Evolutionary conservation across 2,888 invertebrate genomes (phyloP).

Genomic region (Eledona agricola): DNA sequence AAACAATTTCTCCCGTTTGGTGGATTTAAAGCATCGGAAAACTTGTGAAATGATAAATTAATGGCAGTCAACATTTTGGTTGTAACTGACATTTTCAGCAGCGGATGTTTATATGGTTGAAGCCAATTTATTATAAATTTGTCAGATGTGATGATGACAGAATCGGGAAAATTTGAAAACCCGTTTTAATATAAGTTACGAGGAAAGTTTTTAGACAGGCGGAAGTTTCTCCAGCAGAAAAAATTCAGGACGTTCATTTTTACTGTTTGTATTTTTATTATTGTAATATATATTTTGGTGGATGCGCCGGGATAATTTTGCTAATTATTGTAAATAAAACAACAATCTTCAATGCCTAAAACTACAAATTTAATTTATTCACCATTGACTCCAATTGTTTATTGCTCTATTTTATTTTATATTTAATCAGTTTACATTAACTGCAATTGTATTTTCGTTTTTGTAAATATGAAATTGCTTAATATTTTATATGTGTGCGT

Average conservation of each 20-base stretch:
- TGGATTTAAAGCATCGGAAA: slow-evolving; percentile 1
- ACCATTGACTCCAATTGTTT: too few relatives aligned
- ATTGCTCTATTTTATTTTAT: too few relatives aligned
- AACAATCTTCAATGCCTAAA: too few relatives aligned
- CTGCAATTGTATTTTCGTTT: too few relatives aligned
- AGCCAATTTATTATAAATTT: slow-evolving; percentile 25
- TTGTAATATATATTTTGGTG: too few relatives aligned
- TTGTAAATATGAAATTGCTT: too few relatives aligned
- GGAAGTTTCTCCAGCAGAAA: slow-evolving; percentile 16
- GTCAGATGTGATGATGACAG: slow-evolving; percentile 25
- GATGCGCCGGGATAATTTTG: too few relatives aligned
- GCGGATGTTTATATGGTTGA: slow-evolving; percentile 4
- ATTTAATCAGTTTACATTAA: too few relatives aligned
- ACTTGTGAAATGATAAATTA: not conserved
- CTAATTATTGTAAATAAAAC: too few relatives aligned
- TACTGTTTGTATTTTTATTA: slow-evolving; percentile 21
- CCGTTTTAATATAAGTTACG: slow-evolving; percentile 27
- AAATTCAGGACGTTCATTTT: slow-evolving; percentile 23
- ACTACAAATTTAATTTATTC: too few relatives aligned
- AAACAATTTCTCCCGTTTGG: too few relatives aligned
- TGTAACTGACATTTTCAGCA: slow-evolving; percentile 1
- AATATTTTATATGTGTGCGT: too few relatives aligned
- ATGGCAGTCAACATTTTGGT: not conserved
- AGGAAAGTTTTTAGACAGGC: slow-evolving; percentile 22
- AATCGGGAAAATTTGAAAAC: slow-evolving; percentile 24